Evolutionary conservation across 1,140 invertebrate genomes (phyloP).

Genomic region (Dinoponera quadriceps): DNA sequence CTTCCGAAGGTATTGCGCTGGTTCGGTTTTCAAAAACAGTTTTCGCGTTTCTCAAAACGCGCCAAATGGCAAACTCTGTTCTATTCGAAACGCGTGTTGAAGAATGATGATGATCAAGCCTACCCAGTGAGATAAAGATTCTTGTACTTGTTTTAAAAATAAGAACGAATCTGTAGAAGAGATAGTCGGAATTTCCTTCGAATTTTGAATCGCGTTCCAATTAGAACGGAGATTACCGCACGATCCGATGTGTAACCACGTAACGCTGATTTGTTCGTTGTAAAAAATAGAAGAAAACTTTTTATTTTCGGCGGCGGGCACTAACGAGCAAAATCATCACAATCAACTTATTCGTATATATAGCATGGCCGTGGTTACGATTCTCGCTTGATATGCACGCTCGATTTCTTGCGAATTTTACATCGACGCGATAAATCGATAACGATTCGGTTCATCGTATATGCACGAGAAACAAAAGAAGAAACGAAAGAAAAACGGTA

Average conservation of each 20-base stretch:
- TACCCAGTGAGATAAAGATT: too few relatives aligned
- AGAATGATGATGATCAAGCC: too few relatives aligned
- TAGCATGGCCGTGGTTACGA: slow-evolving; percentile 61
- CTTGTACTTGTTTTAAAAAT: too few relatives aligned
- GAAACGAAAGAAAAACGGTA: slow-evolving; percentile 75
- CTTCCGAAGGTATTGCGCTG: slow-evolving; percentile 63
- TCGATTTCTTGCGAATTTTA: slow-evolving; percentile 64
- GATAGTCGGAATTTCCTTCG: too few relatives aligned
- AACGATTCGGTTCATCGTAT: too few relatives aligned
- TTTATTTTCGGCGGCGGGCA: not conserved
- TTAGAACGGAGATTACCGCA: slow-evolving; percentile 4
- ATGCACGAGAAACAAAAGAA: slow-evolving; percentile 14
- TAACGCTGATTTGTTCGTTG: not conserved
- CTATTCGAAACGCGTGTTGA: too few relatives aligned
- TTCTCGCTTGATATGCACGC: slow-evolving; percentile 49
- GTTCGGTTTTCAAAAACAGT: too few relatives aligned
- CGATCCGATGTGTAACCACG: slow-evolving; percentile 61
- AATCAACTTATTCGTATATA: slow-evolving; percentile 22
- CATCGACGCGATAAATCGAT: not conserved
- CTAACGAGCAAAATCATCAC: slow-evolving; percentile 12
- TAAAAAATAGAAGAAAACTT: slow-evolving; percentile 16
- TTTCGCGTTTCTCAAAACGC: too few relatives aligned
- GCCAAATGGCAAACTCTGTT: too few relatives aligned
- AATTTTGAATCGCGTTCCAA: too few relatives aligned
- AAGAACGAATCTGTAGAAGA: too few relatives aligned